Base-by-base conservation (phyloP, 2,113 vertebrate species). In the Cephalopholis sonnerati region DNA sequence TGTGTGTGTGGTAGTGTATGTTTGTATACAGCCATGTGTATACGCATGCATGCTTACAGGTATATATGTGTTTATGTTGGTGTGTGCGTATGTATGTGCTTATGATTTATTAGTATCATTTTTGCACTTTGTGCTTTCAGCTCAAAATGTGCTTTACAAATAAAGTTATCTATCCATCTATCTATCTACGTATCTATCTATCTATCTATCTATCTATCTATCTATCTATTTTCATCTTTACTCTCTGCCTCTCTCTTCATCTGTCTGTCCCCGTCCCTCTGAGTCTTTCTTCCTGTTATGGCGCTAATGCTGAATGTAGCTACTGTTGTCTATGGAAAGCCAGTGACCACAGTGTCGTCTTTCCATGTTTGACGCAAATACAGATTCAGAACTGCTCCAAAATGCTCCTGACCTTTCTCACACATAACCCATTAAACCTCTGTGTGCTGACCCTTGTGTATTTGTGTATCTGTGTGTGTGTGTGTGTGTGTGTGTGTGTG, bases 221-320 rank as follows among this genome's bases (percentile, higher is more conserved):
- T 44, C 70, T 59, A 29, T 46, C 22, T 75, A 57, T 71, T 50
- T 64, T 54, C 16, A 41, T 64, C 29, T 41, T 41, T 15, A 46
- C 16, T 27, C 39, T 18, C 11, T 46, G 39, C 61, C 41, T 53
- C 36, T 13, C 29, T 25, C 9, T 39, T 16, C 18, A 51, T n/a
- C 20, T 50, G 58, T 29, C 16, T 55, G 10, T 58, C 22, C 6
- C 13, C 41, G 2, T 74, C 5, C 25, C 27, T 27, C 17, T 3
- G 24, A 50, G n/a, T 73, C 46, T 18, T 41, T 46, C 71, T 50
- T 75, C 65, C 65, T 76, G 65, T 82, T 66, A 50, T 73, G 55
- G 39, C 3, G 8, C 20, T 70, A 16, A 71, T 59, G 20, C 62
- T 75, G 20, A 82, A 61, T 39, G 39, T 13, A 20, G 65, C 44